Evolutionary conservation across 2,797 vertebrate genomes (phyloP).

Genomic region (Sebastes vulpes): DNA sequence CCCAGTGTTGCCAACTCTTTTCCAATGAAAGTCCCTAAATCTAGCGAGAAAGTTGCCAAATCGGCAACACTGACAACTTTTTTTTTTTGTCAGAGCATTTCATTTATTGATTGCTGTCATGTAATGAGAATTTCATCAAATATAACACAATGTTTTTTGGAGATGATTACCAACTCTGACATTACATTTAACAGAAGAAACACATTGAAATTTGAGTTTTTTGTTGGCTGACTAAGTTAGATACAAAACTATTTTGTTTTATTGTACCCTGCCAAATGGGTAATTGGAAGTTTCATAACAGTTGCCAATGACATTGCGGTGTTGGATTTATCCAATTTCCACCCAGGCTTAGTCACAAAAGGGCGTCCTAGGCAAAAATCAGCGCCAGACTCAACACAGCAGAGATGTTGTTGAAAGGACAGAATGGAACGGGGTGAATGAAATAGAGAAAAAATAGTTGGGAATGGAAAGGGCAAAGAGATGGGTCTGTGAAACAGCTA

Average conservation of each 20-base stretch:
- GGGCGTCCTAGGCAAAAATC: background rate
- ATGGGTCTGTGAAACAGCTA: conserved; percentile 56
- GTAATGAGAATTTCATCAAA: background rate
- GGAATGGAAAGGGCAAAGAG: background rate
- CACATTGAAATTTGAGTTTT: background rate
- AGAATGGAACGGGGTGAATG: background rate
- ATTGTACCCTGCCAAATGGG: background rate
- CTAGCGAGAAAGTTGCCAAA: background rate
- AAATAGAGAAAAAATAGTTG: background rate
- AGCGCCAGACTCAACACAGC: conserved; percentile 7
- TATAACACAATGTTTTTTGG: background rate
- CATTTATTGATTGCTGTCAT: background rate
- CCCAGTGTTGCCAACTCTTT: accelerated
- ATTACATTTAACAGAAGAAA: background rate
- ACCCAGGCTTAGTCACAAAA: background rate
- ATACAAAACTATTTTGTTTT: background rate
- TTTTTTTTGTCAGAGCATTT: background rate
- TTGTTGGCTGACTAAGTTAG: background rate
- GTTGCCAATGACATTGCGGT: background rate
- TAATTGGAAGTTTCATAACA: background rate
- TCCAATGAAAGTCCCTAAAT: background rate
- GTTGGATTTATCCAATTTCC: background rate
- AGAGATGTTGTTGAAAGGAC: conserved; percentile 10
- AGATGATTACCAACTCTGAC: background rate
- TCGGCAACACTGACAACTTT: background rate